Conservation (phyloP, 2,113 vertebrate genomes). For the Pipa parva region DNA sequence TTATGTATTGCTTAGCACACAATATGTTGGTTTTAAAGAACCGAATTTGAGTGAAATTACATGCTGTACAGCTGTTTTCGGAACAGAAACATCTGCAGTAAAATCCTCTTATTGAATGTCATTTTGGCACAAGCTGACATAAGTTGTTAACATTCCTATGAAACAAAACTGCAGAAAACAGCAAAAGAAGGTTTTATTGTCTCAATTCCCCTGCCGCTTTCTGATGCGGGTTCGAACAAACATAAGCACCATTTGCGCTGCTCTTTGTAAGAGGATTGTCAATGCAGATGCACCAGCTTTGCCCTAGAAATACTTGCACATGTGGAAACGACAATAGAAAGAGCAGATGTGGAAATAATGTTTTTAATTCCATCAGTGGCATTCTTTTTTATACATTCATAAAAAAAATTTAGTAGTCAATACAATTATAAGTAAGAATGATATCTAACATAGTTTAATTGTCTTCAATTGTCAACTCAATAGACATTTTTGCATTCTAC, state of each 20-base stretch:
- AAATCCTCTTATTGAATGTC: conserved; percentile 54
- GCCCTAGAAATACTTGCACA: conserved; percentile 12
- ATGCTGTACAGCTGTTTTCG: conserved; percentile 45
- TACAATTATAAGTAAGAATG: conserved; percentile 46
- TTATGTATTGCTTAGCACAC: conserved; percentile 52
- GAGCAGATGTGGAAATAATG: conserved; percentile 36
- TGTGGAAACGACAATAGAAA: conserved; percentile 17
- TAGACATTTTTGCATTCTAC: neutral
- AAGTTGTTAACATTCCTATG: conserved; percentile 50
- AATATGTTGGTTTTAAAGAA: conserved; percentile 48
- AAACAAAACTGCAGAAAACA: conserved; percentile 34
- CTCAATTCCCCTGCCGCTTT: conserved; percentile 41
- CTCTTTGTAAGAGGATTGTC: conserved; percentile 27
- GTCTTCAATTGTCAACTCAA: neutral
- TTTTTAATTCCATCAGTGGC: conserved; percentile 26
- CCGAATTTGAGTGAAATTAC: conserved; percentile 41
- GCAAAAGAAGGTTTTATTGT: conserved; percentile 43
- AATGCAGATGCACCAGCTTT: conserved; percentile 29
- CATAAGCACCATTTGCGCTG: conserved; percentile 17
- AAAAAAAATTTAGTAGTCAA: conserved; percentile 39
- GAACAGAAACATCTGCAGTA: conserved; percentile 56
- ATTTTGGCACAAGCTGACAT: conserved; percentile 48
- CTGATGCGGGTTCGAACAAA: neutral
- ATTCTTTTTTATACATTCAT: conserved; percentile 15
- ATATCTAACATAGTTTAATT: conserved; percentile 18